phyloP scores from a whole-genome alignment of 2,888 invertebrate species.

The Polietes domitor region DNA sequence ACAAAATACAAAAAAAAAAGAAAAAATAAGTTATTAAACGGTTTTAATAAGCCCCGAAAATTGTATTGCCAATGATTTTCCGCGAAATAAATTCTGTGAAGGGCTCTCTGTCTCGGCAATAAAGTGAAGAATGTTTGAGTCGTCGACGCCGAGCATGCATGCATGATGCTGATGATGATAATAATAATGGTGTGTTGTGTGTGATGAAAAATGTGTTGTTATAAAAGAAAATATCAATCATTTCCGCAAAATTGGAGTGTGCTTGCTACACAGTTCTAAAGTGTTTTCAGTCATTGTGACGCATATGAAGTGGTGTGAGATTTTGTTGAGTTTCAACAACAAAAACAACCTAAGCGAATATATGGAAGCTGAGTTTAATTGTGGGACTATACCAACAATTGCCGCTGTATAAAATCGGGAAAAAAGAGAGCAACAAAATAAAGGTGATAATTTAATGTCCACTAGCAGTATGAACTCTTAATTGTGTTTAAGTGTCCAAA shows the following conservation, averaged over 20 bases:
- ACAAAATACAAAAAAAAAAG: no score
- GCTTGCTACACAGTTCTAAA: background rate
- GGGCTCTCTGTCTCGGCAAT: background rate
- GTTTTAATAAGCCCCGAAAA: background rate
- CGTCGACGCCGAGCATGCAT: no score
- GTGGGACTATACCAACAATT: background rate
- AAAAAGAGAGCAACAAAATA: conserved; percentile 18
- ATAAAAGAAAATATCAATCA: conserved; percentile 11
- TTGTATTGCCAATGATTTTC: background rate
- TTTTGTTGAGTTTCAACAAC: background rate
- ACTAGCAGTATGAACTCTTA: background rate
- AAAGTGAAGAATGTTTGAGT: background rate
- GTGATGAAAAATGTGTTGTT: conserved; percentile 13
- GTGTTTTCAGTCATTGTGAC: conserved; percentile 14
- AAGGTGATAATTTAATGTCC: conserved; percentile 50
- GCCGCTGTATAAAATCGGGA: background rate
- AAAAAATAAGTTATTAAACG: conserved; percentile 23
- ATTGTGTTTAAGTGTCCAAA: background rate
- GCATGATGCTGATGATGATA: background rate
- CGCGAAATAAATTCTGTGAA: background rate
- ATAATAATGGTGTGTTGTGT: no score
- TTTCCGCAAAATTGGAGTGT: conserved; percentile 13
- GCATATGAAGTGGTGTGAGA: conserved; percentile 32
- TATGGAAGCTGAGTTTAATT: background rate
- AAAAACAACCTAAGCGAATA: background rate